phyloP scores from a whole-genome alignment of 2,888 invertebrate genomes.

The Cloeon dipterum region DNA sequence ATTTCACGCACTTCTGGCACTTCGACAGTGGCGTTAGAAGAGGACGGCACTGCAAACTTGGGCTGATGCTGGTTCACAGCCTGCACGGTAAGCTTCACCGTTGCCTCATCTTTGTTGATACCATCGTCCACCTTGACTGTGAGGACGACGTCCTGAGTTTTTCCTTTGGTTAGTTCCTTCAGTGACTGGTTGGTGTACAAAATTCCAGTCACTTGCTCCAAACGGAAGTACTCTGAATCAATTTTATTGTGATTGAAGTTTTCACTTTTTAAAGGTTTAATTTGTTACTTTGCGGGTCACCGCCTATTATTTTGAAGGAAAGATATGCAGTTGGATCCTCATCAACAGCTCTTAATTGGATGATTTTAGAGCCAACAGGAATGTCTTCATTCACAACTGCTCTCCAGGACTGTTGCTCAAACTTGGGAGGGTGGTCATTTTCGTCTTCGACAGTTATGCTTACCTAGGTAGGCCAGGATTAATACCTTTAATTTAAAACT shows the following conservation, averaged over 20 bases:
- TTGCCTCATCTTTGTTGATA: conserved; percentile 36
- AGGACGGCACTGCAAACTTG: conserved; percentile 50
- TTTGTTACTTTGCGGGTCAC: conserved; percentile 34
- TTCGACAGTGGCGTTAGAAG: conserved; percentile 50
- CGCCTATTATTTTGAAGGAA: conserved; percentile 43
- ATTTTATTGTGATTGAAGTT: not conserved
- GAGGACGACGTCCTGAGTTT: conserved; percentile 30
- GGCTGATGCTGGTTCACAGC: conserved; percentile 68
- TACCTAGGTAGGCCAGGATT: conserved; percentile 21
- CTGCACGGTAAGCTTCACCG: conserved; percentile 50
- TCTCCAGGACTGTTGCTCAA: conserved; percentile 51
- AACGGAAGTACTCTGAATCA: conserved; percentile 38
- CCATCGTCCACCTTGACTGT: conserved; percentile 51
- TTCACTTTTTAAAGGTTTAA: not conserved
- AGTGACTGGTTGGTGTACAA: conserved; percentile 56
- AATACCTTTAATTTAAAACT: not conserved
- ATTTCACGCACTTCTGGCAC: conserved; percentile 46
- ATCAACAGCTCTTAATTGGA: conserved; percentile 54
- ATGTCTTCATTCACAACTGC: conserved; percentile 62
- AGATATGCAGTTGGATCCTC: conserved; percentile 31
- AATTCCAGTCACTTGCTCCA: conserved; percentile 56
- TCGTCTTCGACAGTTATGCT: conserved; percentile 55
- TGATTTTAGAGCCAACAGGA: conserved; percentile 51
- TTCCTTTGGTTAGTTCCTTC: conserved; percentile 36
- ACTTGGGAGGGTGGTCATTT: conserved; percentile 75